Conservation (phyloP, 1,140 invertebrate genomes). For the Hypsibius dujardini region DNA sequence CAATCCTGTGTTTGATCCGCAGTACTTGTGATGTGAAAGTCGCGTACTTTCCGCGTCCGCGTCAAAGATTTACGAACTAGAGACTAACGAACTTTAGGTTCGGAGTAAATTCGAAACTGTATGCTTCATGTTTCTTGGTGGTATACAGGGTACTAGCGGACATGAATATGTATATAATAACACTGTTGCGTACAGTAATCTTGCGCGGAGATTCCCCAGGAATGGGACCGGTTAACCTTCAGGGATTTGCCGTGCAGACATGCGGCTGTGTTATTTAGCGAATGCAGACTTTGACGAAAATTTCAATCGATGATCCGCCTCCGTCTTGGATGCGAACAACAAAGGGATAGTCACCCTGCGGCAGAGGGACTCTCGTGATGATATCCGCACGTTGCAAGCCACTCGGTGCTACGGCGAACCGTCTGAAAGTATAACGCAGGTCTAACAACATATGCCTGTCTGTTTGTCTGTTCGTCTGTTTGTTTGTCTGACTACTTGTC, state of each 20-base stretch:
- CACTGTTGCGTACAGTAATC: background rate
- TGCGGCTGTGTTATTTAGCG: background rate
- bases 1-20: no score
- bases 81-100: background rate
- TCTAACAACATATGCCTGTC: no score
- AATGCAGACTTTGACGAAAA: constrained; percentile 5
- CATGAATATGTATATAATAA: background rate
- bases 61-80: no score
- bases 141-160: background rate
- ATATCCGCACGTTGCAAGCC: background rate
- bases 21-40: no score
- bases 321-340: background rate
- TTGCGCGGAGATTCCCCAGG: background rate
- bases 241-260: background rate
- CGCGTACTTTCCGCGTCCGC: no score
- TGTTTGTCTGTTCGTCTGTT: no score
- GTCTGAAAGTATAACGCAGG: background rate
- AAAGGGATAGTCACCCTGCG: background rate
- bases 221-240: background rate
- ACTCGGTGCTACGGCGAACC: background rate
- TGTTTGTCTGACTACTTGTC: background rate
- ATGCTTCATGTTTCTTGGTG: background rate
- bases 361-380: background rate
- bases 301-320: background rate
- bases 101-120: background rate